Base-by-base conservation (phyloP, 2,797 vertebrate genomes). In the Phaenicophaeus curvirostris region DNA sequence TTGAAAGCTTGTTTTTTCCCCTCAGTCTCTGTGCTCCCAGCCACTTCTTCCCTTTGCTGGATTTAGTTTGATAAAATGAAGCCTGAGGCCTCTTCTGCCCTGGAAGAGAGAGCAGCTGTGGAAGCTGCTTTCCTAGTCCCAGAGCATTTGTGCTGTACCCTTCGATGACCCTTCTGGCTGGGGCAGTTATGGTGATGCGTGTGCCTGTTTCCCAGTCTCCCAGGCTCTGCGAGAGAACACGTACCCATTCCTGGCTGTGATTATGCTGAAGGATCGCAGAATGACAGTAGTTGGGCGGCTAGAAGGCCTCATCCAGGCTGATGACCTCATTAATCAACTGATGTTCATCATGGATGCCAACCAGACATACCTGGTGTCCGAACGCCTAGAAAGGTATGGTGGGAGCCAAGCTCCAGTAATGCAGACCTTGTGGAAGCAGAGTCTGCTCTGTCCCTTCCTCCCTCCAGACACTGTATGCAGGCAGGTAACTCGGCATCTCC, bases 301-400 rank as follows among this genome's bases (percentile, higher is more conserved):
- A 21, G 99, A 99, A 96, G 99, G 99, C 54, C 98, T 99, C 93
- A 99, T 99, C 88, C 99, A 99, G 97, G 98, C 99, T 12, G 99
- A 99, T 94, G 99, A 99, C 98, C 97, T 99, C 95, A 98, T 99
- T 97, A 99, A 99, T 93, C 99, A 99, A 93, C 98, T 99, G 88
- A 99, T 98, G 39, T 99, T 99, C 96, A 99, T 99, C 97, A 99
- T 99, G 98, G 99, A 99, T 76, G 99, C 99, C 97, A 99, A 99
- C 97, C 99, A 99, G 98, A 99, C 99, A 3, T 99, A 99, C 96
- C 97, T 99, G 97, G 98, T 99, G 96, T 99, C 99, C 1, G 99
- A 99, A 96, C 98, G 99, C 77, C 97, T 99, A 51, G 99, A 99
- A 96, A 98, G 99, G 99, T 99, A 98, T 24, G 82, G 24, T 11